Evolutionary conservation across 2,888 invertebrate species (phyloP).

Genomic region (Calliphora vomitoria): DNA sequence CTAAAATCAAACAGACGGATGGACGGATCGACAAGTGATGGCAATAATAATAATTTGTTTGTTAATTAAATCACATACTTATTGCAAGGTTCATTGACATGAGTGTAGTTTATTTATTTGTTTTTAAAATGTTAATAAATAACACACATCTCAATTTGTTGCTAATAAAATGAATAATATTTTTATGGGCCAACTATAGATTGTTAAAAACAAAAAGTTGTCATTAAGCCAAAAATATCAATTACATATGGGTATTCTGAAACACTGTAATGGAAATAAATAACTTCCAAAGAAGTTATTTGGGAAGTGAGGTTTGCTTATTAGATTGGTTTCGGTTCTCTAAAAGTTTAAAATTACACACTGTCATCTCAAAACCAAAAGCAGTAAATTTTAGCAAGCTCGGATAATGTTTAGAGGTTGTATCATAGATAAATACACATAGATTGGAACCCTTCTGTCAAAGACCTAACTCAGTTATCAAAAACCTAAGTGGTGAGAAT

Average conservation of each 20-base stretch:
- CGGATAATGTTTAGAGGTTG: too few relatives aligned
- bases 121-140: slow-evolving; percentile 5
- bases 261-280: neutral
- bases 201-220: slow-evolving; percentile 17
- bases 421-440: too few relatives aligned
- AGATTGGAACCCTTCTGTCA: too few relatives aligned
- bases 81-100: slow-evolving; percentile 49
- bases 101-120: slow-evolving; percentile 29
- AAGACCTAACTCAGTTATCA: too few relatives aligned
- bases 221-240: slow-evolving; percentile 11
- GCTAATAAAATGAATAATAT: slow-evolving; percentile 6
- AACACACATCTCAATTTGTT: neutral
- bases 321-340: too few relatives aligned
- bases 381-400: too few relatives aligned
- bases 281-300: too few relatives aligned
- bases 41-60: slow-evolving; percentile 9
- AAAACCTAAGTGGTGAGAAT: too few relatives aligned
- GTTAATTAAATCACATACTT: neutral
- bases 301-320: too few relatives aligned
- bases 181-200: neutral
- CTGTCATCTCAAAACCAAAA: too few relatives aligned
- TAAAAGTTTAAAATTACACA: too few relatives aligned
- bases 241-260: neutral
- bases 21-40: neutral
- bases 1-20: neutral